Evolutionary conservation across 1,140 invertebrate genomes (phyloP).

Genomic region (Triops longicaudatus): DNA sequence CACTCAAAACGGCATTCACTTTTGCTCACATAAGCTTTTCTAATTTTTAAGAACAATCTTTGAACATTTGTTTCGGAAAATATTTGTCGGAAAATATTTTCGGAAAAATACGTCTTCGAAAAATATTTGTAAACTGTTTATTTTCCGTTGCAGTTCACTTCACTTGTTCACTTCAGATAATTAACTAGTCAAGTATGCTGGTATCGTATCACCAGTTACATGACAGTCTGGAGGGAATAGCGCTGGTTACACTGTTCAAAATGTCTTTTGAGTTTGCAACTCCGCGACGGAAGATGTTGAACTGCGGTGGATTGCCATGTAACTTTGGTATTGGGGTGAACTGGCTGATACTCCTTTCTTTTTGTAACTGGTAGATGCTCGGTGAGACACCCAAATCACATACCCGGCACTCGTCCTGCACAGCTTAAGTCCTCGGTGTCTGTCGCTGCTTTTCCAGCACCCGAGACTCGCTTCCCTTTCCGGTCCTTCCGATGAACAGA

Average conservation of each 20-base stretch:
- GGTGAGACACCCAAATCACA: background rate
- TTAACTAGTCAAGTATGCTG: no score
- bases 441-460: background rate
- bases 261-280: background rate
- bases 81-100: no score
- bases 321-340: background rate
- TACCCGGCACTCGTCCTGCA: background rate
- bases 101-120: no score
- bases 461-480: background rate
- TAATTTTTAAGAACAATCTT: no score
- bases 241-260: background rate
- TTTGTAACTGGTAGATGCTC: constrained; percentile 7
- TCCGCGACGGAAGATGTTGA: constrained; percentile 4
- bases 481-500: background rate
- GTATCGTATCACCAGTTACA: background rate
- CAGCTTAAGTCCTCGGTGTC: background rate
- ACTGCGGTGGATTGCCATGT: background rate
- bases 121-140: no score
- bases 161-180: no score
- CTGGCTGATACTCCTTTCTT: constrained; percentile 2
- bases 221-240: background rate
- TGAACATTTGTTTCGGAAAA: no score
- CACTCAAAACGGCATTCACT: no score
- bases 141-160: no score
- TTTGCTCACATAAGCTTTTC: no score